A percentile compares a stretch with the other conserved stretches of the same genome.
Conservation (phyloP, 2,113 vertebrate genomes). For the Leptobrachium leishanense region DNA sequence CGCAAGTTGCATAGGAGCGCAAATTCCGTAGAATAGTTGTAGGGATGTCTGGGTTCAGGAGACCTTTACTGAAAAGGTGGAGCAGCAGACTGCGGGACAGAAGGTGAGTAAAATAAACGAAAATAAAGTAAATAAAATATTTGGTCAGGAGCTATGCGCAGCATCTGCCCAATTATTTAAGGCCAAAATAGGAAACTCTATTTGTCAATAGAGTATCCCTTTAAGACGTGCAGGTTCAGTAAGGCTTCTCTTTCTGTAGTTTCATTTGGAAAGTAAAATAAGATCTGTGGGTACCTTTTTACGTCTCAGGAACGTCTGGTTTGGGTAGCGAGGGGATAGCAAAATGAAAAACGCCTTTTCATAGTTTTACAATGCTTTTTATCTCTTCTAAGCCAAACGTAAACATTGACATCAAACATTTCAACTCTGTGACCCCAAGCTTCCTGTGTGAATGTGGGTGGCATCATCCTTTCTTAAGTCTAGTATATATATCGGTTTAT, state of each 20-base stretch:
- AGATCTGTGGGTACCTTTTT: neutral
- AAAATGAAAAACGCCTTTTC: conserved; percentile 3
- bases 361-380: neutral
- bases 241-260: neutral
- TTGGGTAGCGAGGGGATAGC: conserved; percentile 35
- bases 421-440: conserved; percentile 33
- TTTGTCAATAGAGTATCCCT: too few relatives aligned
- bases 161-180: too few relatives aligned
- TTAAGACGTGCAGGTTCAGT: neutral
- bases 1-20: too few relatives aligned
- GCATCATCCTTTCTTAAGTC: conserved; percentile 21
- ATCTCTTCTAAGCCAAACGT: conserved; percentile 12
- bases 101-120: too few relatives aligned
- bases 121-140: too few relatives aligned
- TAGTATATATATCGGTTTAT: neutral
- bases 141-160: too few relatives aligned
- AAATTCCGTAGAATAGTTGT: too few relatives aligned
- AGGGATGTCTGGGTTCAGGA: too few relatives aligned
- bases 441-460: conserved; percentile 41
- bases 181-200: too few relatives aligned
- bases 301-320: conserved; percentile 22
- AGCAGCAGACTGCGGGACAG: too few relatives aligned
- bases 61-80: too few relatives aligned
- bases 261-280: conserved; percentile 3
- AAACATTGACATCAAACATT: conserved; percentile 3